Conservation (phyloP, 2,113 vertebrate genomes). For the Corythornis cristatus region DNA sequence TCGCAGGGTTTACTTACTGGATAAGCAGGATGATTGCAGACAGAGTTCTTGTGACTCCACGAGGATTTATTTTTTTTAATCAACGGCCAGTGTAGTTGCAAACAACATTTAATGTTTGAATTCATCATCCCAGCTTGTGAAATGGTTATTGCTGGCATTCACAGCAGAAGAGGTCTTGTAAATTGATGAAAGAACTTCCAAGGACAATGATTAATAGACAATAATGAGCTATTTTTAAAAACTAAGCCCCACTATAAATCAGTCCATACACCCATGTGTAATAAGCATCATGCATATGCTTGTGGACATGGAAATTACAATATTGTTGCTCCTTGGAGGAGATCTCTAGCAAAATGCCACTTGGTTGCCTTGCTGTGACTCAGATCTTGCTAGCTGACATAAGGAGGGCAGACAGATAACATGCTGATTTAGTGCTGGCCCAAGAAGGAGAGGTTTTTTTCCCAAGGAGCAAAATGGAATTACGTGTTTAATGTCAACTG, state of each 20-base stretch:
- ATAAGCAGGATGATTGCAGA: not conserved
- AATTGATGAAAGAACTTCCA: conserved; percentile 18
- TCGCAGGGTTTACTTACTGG: not conserved
- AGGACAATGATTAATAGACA: conserved; percentile 11
- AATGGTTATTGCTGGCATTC: conserved; percentile 21
- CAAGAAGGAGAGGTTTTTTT: not conserved
- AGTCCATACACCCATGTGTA: not conserved
- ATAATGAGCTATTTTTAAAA: conserved; percentile 11
- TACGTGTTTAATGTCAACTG: conserved; percentile 2
- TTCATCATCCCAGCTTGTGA: conserved; percentile 36
- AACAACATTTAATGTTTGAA: conserved; percentile 28
- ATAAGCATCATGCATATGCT: not conserved
- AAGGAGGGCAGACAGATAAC: conserved; percentile 1
- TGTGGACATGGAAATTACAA: not conserved
- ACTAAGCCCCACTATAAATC: not conserved
- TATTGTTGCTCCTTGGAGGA: not conserved
- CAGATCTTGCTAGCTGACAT: not conserved
- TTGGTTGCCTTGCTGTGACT: not conserved
- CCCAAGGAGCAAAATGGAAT: not conserved
- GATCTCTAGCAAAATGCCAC: not conserved
- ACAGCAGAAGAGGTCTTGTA: conserved; percentile 1
- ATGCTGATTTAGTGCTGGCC: not conserved
- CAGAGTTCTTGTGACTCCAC: not conserved
- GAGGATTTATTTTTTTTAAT: conserved; percentile 10
- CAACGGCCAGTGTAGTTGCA: not conserved